These are phyloP conservation scores for Phallusia fumigata DNA, from an alignment of 23 tunicate genomes.

Conservation along the genomic window DNA sequence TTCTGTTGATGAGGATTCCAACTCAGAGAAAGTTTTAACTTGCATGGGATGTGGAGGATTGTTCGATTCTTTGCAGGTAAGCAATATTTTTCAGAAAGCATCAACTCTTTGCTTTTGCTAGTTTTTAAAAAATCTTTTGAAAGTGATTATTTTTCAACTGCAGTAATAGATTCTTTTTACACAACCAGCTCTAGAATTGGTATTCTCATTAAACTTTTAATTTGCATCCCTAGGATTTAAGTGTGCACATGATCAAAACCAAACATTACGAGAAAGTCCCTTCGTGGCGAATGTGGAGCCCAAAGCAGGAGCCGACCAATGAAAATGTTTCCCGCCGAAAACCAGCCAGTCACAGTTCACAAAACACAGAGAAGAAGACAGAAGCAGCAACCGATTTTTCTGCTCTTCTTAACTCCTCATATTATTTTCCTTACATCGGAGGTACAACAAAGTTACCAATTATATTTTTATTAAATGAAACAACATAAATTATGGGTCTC, in stretches of 20 bases:
- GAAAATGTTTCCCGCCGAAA: neutral
- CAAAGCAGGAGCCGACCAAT: conserved; percentile 21
- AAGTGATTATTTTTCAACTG: too few relatives aligned
- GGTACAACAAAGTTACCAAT: too few relatives aligned
- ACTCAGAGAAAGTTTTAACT: conserved; percentile 78
- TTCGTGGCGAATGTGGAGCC: conserved; percentile 77
- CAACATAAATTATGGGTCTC: too few relatives aligned
- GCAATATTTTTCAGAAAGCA: too few relatives aligned
- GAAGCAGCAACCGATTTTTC: conserved; percentile 15
- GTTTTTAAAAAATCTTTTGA: too few relatives aligned
- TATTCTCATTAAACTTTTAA: neutral
- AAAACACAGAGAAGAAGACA: neutral
- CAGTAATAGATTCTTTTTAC: too few relatives aligned
- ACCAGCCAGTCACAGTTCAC: neutral
- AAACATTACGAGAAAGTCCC: conserved; percentile 96
- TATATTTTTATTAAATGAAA: too few relatives aligned
- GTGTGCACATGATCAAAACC: conserved; percentile 96
- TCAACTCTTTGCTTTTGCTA: too few relatives aligned
- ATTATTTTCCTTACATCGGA: conserved; percentile 18
- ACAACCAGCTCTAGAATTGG: too few relatives aligned
- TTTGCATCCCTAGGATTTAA: conserved; percentile 53
- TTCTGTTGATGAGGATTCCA: neutral
- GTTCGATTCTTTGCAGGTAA: conserved; percentile 92
- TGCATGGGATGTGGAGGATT: conserved; percentile 87
- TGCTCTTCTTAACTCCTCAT: neutral